Evolutionary conservation across 2,797 vertebrate species (phyloP).

Genomic region (Fistularia tabacaria): DNA sequence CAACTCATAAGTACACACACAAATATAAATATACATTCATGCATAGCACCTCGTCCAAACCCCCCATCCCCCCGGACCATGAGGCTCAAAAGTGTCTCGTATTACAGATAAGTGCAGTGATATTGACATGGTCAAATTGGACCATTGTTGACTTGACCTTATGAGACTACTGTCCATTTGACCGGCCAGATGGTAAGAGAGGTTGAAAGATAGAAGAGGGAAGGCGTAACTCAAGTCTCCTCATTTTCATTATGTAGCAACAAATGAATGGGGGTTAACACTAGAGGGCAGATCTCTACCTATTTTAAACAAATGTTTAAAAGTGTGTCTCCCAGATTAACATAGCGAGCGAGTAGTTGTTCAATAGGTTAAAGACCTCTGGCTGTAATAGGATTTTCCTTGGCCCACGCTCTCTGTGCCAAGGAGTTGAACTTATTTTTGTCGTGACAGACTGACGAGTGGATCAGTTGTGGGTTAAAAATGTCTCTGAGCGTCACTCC

Average conservation of each 20-base stretch:
- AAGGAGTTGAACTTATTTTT: no score
- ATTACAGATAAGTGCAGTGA: constrained; percentile 62
- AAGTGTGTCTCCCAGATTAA: constrained; percentile 14
- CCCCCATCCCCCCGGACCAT: constrained; percentile 19
- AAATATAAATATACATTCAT: constrained; percentile 11
- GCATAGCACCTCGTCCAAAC: background rate
- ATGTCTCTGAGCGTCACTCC: no score
- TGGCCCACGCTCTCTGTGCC: no score
- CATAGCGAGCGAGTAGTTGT: no score
- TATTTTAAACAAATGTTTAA: constrained; percentile 10
- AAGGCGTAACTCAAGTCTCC: background rate
- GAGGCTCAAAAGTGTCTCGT: constrained; percentile 47
- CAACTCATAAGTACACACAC: constrained; percentile 17
- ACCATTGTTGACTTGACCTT: constrained; percentile 48
- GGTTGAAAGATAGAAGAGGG: background rate
- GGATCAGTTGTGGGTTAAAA: no score
- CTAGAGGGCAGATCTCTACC: no score
- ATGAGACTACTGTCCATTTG: constrained; percentile 28
- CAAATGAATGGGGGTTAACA: background rate
- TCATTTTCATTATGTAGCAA: background rate
- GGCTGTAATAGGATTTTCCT: no score
- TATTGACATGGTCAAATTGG: constrained; percentile 56
- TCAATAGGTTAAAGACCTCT: no score
- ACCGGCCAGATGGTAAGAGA: constrained; percentile 48
- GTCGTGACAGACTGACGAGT: no score